Percentiles rank a stretch among this genome's conserved stretches.
Evolutionary conservation across 1,140 invertebrate genomes (phyloP).

Genomic region (Caenorhabditis brenneri): DNA sequence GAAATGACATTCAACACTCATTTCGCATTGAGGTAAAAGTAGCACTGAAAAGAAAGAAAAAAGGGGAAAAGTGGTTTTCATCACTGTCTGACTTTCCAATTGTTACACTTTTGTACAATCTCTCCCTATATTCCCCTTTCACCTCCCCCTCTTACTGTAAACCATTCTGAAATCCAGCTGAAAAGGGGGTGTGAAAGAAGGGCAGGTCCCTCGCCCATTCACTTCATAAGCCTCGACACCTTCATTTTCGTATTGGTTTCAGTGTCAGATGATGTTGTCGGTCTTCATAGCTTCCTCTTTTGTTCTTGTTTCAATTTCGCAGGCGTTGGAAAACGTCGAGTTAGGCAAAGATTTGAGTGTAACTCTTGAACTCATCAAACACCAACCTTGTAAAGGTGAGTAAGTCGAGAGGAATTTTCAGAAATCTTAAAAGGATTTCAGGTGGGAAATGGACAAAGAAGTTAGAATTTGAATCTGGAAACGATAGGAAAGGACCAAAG

Average conservation of each 20-base stretch:
- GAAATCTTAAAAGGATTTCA: conserved; percentile 44
- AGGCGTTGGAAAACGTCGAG: conserved; percentile 49
- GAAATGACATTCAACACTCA: conserved; percentile 1
- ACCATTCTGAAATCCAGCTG: conserved; percentile 37
- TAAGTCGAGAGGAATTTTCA: too few relatives aligned
- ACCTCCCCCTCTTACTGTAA: conserved; percentile 12
- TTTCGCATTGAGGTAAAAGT: conserved; percentile 21
- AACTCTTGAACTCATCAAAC: conserved; percentile 67
- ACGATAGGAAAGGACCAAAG: conserved; percentile 63
- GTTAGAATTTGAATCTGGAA: conserved; percentile 69
- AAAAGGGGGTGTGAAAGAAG: conserved; percentile 34
- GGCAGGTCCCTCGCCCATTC: not conserved
- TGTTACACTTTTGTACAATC: conserved; percentile 41
- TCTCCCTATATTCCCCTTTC: not conserved
- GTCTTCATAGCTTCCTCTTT: not conserved
- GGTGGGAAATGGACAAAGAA: conserved; percentile 67
- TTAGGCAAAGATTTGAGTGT: conserved; percentile 66
- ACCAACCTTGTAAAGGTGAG: conserved; percentile 66
- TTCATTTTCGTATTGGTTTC: conserved; percentile 11
- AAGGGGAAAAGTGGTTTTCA: conserved; percentile 20
- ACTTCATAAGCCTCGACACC: conserved; percentile 36
- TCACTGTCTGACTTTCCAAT: conserved; percentile 10
- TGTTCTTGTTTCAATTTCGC: not conserved
- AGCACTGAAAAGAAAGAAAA: conserved; percentile 26
- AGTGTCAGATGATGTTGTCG: not conserved